Percentiles rank a stretch among this genome's conserved stretches.
Evolutionary conservation across 2,888 invertebrate species (phyloP).

Genomic region (Zygaena filipendulae): DNA sequence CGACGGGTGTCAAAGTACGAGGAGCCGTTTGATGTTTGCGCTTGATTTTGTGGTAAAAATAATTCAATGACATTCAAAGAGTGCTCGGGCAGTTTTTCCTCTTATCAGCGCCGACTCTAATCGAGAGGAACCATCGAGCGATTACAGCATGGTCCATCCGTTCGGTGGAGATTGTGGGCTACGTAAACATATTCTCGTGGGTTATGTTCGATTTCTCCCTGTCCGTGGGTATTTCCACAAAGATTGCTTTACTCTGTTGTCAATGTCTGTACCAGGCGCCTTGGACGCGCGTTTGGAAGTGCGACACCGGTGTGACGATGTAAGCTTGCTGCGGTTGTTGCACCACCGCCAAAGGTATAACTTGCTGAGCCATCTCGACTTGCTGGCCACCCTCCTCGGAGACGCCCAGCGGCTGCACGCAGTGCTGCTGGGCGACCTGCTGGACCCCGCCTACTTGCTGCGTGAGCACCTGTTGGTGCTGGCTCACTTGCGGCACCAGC

Average conservation of each 20-base stretch:
- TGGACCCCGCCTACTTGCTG: slow-evolving; percentile 50
- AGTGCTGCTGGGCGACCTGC: slow-evolving; percentile 57
- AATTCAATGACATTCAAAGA: too few relatives aligned
- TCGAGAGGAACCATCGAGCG: too few relatives aligned
- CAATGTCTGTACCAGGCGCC: slow-evolving; percentile 69
- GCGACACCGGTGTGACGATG: slow-evolving; percentile 73
- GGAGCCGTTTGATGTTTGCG: too few relatives aligned
- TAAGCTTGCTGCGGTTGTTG: slow-evolving; percentile 73
- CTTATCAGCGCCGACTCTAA: too few relatives aligned
- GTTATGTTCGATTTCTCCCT: slow-evolving; percentile 18
- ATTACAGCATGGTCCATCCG: too few relatives aligned
- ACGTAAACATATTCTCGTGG: slow-evolving; percentile 31
- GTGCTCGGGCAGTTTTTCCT: too few relatives aligned
- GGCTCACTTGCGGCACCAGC: slow-evolving; percentile 60
- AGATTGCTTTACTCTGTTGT: slow-evolving; percentile 23
- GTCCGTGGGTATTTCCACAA: slow-evolving; percentile 18
- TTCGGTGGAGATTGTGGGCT: too few relatives aligned
- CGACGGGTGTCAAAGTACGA: too few relatives aligned
- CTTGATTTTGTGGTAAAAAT: too few relatives aligned
- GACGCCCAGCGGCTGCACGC: slow-evolving; percentile 58
- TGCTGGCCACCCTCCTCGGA: slow-evolving; percentile 61
- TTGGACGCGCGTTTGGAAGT: slow-evolving; percentile 72
- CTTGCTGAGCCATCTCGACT: slow-evolving; percentile 72
- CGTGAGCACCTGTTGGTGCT: slow-evolving; percentile 59
- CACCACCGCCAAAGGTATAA: slow-evolving; percentile 72